A percentile compares a stretch with the other conserved stretches of the same genome.
phyloP scores from a whole-genome alignment of 2,888 invertebrate species.

The Sympetrum striolatum region DNA sequence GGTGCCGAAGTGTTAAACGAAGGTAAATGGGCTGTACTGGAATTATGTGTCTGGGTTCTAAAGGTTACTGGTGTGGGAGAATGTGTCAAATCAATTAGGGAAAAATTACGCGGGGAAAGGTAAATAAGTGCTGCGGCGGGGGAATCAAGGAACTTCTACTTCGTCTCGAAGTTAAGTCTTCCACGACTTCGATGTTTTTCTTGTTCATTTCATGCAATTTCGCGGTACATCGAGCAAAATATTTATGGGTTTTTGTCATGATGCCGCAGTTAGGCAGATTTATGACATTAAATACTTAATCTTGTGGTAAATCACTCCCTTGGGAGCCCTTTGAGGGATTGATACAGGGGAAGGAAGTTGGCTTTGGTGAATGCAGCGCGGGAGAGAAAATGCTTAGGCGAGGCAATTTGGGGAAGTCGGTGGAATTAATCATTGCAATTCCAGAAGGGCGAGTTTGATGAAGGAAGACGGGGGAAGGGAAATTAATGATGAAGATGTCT shows the following conservation, averaged over 20 bases:
- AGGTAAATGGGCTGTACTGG: not conserved
- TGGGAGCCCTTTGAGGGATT: not conserved
- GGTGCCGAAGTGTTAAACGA: not conserved
- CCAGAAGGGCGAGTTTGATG: not conserved
- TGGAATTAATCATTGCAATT: not conserved
- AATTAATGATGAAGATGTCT: not conserved
- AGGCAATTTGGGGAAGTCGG: not conserved
- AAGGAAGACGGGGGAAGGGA: not conserved
- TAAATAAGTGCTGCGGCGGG: not conserved
- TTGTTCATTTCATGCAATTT: no score
- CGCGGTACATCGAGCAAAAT: no score
- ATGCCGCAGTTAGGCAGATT: not conserved
- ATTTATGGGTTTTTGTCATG: no score
- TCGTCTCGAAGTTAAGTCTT: no score
- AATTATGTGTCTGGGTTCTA: not conserved
- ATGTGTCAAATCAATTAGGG: not conserved
- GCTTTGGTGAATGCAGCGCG: not conserved
- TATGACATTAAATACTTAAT: not conserved
- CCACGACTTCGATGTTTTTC: no score
- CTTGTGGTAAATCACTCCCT: not conserved
- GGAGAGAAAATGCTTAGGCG: not conserved
- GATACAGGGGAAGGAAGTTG: not conserved
- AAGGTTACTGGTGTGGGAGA: not conserved
- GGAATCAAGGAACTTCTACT: no score
- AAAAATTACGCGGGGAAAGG: not conserved